Percentiles rank a stretch among this genome's conserved stretches.
Conservation (phyloP, 2,888 invertebrate genomes). For the Embidobia sp. region DNA sequence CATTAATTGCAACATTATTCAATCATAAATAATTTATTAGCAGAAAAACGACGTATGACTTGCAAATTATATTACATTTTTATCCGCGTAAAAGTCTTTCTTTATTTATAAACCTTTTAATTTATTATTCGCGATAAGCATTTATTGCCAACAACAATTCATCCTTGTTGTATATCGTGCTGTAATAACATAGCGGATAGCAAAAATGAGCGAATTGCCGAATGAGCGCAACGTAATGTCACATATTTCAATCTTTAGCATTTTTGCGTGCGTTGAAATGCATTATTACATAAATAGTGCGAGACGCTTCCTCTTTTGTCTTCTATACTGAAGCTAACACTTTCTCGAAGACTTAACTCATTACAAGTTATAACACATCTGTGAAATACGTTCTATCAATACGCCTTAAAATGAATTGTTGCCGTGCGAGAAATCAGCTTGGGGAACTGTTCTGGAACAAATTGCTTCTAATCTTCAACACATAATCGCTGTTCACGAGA, state of each 20-base stretch:
- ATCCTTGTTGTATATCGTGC: not conserved
- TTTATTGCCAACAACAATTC: not conserved
- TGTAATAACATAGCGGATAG: not conserved
- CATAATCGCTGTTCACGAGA: conserved; percentile 14
- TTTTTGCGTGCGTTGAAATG: conserved; percentile 28
- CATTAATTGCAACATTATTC: not conserved
- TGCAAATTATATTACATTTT: not conserved
- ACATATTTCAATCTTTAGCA: conserved; percentile 6
- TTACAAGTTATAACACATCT: conserved; percentile 51
- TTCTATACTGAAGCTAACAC: conserved; percentile 30
- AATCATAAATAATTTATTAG: conserved; percentile 2
- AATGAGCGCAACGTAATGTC: conserved; percentile 6
- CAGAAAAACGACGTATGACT: not conserved
- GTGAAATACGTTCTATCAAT: conserved; percentile 49
- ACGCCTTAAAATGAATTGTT: conserved; percentile 36
- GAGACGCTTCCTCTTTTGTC: conserved; percentile 60
- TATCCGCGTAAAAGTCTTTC: not conserved
- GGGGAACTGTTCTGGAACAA: conserved; percentile 43
- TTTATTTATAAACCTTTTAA: not conserved
- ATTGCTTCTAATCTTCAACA: conserved; percentile 38
- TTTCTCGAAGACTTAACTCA: conserved; percentile 49
- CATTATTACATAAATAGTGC: conserved; percentile 47
- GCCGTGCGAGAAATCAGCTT: conserved; percentile 30
- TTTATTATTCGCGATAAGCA: not conserved
- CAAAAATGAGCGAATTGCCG: not conserved